Conservation (phyloP, 1,140 invertebrate species). For the Wiebesia pumilae region DNA sequence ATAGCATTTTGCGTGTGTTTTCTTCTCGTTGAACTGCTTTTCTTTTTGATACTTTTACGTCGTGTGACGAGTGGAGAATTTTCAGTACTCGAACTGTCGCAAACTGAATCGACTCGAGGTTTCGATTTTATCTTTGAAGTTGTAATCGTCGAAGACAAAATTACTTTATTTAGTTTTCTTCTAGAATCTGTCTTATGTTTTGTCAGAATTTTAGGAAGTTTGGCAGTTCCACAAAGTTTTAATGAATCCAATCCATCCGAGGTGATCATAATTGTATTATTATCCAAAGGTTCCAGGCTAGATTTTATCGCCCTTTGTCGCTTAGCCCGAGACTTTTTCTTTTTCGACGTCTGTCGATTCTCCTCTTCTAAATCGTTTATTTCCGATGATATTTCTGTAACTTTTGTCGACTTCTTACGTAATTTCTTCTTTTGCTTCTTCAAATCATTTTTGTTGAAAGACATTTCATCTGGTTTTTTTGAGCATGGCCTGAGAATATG, state of each 20-base stretch:
- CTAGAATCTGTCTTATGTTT: slow-evolving; percentile 68
- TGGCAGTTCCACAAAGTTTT: slow-evolving; percentile 70
- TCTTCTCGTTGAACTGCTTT: slow-evolving; percentile 34
- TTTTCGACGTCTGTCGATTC: slow-evolving; percentile 70
- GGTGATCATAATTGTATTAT: slow-evolving; percentile 51
- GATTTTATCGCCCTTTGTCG: slow-evolving; percentile 60
- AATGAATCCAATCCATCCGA: slow-evolving; percentile 62
- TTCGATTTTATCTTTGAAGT: slow-evolving; percentile 62
- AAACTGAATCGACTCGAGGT: slow-evolving; percentile 60
- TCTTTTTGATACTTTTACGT: slow-evolving; percentile 39
- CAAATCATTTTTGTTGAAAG: slow-evolving; percentile 71
- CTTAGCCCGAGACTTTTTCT: slow-evolving; percentile 73
- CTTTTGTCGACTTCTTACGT: slow-evolving; percentile 66
- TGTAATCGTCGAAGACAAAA: slow-evolving; percentile 52
- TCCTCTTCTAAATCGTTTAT: slow-evolving; percentile 60
- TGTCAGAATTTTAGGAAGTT: slow-evolving; percentile 64
- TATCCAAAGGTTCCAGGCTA: slow-evolving; percentile 55
- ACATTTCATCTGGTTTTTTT: slow-evolving; percentile 76
- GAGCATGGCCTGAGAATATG: slow-evolving; percentile 73
- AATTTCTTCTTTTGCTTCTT: slow-evolving; percentile 73
- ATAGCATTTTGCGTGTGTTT: slow-evolving; percentile 47
- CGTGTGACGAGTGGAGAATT: slow-evolving; percentile 60
- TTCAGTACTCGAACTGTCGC: slow-evolving; percentile 76
- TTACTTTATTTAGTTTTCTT: slow-evolving; percentile 77
- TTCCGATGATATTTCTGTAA: slow-evolving; percentile 56